Conservation (phyloP, 1,140 invertebrate genomes). For the Sinella curviseta region DNA sequence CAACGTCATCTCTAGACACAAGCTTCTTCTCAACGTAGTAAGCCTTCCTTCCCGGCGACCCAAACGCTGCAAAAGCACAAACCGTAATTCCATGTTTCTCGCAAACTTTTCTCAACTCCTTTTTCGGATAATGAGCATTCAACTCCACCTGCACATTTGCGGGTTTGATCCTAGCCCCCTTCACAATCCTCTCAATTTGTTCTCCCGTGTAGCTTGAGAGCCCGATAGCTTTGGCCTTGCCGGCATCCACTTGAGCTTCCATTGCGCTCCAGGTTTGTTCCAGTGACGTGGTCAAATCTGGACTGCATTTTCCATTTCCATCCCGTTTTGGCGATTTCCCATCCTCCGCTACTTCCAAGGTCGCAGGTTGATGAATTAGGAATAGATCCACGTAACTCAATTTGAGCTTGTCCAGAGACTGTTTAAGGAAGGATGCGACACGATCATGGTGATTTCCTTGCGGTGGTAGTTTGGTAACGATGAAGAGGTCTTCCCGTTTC, state of each 20-base stretch:
- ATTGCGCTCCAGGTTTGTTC: slow-evolving; percentile 59
- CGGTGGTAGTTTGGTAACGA: slow-evolving; percentile 60
- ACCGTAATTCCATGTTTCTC: slow-evolving; percentile 68
- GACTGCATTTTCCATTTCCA: slow-evolving; percentile 63
- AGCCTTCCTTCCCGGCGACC: slow-evolving; percentile 57
- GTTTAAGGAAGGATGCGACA: slow-evolving; percentile 69
- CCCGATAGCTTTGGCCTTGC: slow-evolving; percentile 66
- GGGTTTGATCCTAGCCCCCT: slow-evolving; percentile 67
- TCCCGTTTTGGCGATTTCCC: slow-evolving; percentile 54
- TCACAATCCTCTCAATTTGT: slow-evolving; percentile 67
- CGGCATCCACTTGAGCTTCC: slow-evolving; percentile 52
- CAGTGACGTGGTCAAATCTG: slow-evolving; percentile 70
- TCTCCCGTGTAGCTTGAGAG: slow-evolving; percentile 75
- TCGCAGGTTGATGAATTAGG: slow-evolving; percentile 77
- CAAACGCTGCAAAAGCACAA: slow-evolving; percentile 80
- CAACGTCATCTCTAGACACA: not conserved
- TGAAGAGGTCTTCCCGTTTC: slow-evolving; percentile 72
- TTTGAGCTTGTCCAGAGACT: slow-evolving; percentile 70
- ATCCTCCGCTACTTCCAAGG: slow-evolving; percentile 59
- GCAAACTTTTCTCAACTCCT: slow-evolving; percentile 72
- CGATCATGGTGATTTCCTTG: slow-evolving; percentile 59
- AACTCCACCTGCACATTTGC: slow-evolving; percentile 70
- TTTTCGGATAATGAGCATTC: slow-evolving; percentile 80
- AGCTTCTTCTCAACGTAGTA: not conserved
- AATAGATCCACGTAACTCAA: slow-evolving; percentile 82